Base-by-base conservation (phyloP, 1,140 invertebrate genomes). In the Anagrus nilaparvatae region DNA sequence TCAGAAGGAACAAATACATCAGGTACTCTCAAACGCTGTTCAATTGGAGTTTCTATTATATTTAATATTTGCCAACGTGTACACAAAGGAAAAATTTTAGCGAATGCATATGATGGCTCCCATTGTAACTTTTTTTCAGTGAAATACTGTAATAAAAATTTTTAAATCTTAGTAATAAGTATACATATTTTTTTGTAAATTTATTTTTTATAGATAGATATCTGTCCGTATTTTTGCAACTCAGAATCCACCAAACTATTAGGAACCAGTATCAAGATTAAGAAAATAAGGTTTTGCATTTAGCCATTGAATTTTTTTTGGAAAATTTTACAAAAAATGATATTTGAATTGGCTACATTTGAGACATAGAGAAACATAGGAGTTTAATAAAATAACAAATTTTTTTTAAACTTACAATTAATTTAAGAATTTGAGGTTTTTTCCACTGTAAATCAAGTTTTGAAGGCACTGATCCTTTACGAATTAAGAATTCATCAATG, bases 21-120 rank as follows among this genome's bases (percentile, higher is more conserved):
- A 31, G 52, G 36, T 7, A 53, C 47, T 3, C 33, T 49, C 4
- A 48, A 32, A 24, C 51, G 38, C 24, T 51, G 27, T 24, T 56
- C 34, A 3, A 46, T 14, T n/a, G 51, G 43, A 34, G 52, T 57
- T 41, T 52, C 30, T 50, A 54, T 48, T 49, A 64, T 49, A 57
- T 75, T 61, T 33, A 63, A 28, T 25, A 81, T 51, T 50, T 81
- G 79, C 81, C 81, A 84, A 32, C 83, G 72, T 2, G 81, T 86
- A 4, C 83, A 55, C 10, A 91, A 55, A 1, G 84, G 82, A 39
- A 89, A 69, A 46, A 86, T 78, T 62, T 89, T 89, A 48, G 80
- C 75, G 43, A 85, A 77, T 28, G 79, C 72, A 56, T 88, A 87
- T 17, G 77, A 70, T 54, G 79, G 73, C n/a, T 78, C 73, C 86